phyloP scores from a whole-genome alignment of 2,888 invertebrate genomes.

The Gymnocheta viridis region DNA sequence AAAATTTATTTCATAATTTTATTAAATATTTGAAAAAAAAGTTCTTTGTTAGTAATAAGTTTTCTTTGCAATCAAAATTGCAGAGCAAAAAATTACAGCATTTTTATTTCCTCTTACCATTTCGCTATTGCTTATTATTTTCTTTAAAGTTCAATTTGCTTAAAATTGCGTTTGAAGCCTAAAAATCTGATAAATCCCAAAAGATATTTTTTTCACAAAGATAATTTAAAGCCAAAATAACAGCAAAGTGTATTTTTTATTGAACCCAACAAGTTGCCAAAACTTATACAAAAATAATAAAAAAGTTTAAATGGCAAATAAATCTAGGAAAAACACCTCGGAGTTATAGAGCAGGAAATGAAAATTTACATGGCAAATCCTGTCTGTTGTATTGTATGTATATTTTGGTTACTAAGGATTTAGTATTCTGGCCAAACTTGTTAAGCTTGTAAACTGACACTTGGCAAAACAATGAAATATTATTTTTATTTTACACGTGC shows the following conservation, averaged over 20 bases:
- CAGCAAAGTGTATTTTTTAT: slow-evolving; percentile 15
- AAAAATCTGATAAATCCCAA: slow-evolving; percentile 2
- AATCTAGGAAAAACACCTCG: slow-evolving; percentile 19
- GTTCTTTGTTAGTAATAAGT: too few species aligned
- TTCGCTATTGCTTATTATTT: neutral
- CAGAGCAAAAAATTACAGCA: neutral
- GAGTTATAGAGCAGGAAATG: neutral
- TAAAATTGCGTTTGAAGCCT: neutral
- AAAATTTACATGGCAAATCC: slow-evolving; percentile 10
- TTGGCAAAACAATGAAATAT: slow-evolving; percentile 60
- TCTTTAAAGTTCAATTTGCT: neutral
- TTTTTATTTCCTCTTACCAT: neutral
- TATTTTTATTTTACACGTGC: neutral
- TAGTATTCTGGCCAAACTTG: slow-evolving; percentile 39
- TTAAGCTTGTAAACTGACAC: slow-evolving; percentile 68
- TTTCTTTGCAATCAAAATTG: too few species aligned
- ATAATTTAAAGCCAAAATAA: slow-evolving; percentile 15
- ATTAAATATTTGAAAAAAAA: too few species aligned
- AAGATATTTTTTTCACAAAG: neutral
- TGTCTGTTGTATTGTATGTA: slow-evolving; percentile 17
- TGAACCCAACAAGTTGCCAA: slow-evolving; percentile 64
- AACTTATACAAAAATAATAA: neutral
- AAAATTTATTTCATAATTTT: too few species aligned
- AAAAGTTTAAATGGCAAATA: slow-evolving; percentile 10
- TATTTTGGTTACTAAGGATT: slow-evolving; percentile 32